These are phyloP conservation scores for Drosophila subquinaria DNA, from an alignment of 2,888 invertebrate genomes.

Conservation along the genomic window DNA sequence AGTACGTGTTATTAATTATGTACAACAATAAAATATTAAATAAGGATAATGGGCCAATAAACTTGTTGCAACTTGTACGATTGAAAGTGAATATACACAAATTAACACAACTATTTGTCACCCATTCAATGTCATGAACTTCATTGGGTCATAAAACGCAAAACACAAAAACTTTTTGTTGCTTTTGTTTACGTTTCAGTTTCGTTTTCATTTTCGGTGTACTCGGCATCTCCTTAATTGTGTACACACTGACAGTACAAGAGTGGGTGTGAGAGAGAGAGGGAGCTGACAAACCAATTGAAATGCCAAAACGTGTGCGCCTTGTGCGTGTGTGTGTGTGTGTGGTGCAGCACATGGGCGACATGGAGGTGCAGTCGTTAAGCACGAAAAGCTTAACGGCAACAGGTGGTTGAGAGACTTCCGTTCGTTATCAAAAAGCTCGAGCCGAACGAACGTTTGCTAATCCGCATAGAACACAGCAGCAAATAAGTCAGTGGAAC, in stretches of 20 bases:
- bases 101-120: constrained; percentile 44
- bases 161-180: constrained; percentile 48
- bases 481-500: constrained; percentile 61
- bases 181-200: constrained; percentile 52
- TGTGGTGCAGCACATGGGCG: constrained; percentile 38
- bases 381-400: constrained; percentile 23
- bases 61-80: constrained; percentile 33
- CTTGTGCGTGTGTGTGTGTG: constrained; percentile 46
- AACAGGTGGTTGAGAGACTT: constrained; percentile 70
- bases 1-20: constrained; percentile 43
- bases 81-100: constrained; percentile 19
- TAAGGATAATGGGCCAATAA: constrained; percentile 61
- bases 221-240: constrained; percentile 60
- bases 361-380: constrained; percentile 48
- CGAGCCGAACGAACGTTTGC: constrained; percentile 17
- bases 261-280: constrained; percentile 23
- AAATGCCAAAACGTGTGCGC: constrained; percentile 66
- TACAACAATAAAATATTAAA: constrained; percentile 22
- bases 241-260: constrained; percentile 13
- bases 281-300: constrained; percentile 40
- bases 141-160: constrained; percentile 75
- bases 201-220: constrained; percentile 32
- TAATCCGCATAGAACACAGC: constrained; percentile 76
- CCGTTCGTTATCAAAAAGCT: constrained; percentile 67
- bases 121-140: constrained; percentile 75